These are phyloP conservation scores for Microcebus griseorufus DNA, from an alignment of 2,113 vertebrate species.

Conservation along the genomic window DNA sequence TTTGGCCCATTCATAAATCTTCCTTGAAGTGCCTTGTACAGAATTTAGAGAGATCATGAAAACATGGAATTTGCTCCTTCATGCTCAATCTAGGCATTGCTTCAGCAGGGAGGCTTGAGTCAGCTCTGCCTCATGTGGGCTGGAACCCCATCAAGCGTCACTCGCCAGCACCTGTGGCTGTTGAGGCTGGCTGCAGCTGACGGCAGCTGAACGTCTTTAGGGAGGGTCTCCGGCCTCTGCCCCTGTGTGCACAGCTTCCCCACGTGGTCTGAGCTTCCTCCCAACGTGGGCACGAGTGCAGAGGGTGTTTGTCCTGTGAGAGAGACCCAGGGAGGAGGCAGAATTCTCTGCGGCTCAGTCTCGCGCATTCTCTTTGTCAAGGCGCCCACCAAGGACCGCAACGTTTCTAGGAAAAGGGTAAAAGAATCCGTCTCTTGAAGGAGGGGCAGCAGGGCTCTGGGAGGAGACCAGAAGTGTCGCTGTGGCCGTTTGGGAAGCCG, in stretches of 20 bases:
- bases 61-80: not conserved
- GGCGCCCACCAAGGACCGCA: not conserved
- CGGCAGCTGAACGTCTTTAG: not conserved
- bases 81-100: not conserved
- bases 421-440: not conserved
- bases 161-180: not conserved
- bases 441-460: not conserved
- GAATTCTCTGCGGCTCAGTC: not conserved
- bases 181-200: not conserved
- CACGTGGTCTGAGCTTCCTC: not conserved
- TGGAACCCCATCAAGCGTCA: not conserved
- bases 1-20: not conserved
- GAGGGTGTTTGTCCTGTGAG: not conserved
- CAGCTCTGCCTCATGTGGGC: not conserved
- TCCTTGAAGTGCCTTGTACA: not conserved
- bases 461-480: not conserved
- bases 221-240: not conserved
- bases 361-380: not conserved
- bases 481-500: not conserved
- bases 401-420: not conserved
- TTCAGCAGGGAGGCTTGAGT: not conserved
- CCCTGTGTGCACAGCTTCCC: not conserved
- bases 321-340: not conserved
- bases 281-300: not conserved
- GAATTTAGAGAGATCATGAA: not conserved